A percentile compares a stretch with the other conserved stretches of the same genome.
These are phyloP conservation scores for Melospiza melodia DNA, from an alignment of 2,113 vertebrate genomes.

Conservation along the genomic window DNA sequence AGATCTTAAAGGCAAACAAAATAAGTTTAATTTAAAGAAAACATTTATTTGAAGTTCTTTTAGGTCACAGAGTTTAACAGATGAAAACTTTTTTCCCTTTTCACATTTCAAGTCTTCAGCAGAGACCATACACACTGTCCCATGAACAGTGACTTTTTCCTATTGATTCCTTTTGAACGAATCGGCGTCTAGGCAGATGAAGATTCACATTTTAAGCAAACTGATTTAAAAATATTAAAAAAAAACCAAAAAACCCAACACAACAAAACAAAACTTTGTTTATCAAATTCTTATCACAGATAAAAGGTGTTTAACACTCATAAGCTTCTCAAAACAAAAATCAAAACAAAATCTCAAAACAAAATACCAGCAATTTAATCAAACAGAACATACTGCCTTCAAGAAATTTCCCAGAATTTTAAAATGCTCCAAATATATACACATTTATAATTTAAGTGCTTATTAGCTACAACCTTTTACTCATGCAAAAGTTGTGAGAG, in stretches of 20 bases:
- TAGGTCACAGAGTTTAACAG: conserved; percentile 65
- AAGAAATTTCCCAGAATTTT: conserved; percentile 63
- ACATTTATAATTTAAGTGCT: conserved; percentile 77
- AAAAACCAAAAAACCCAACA: background rate
- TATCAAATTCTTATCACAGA: conserved; percentile 63
- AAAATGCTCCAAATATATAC: conserved; percentile 76
- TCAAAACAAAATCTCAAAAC: conserved; percentile 68
- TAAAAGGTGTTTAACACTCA: conserved; percentile 53
- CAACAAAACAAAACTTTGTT: conserved; percentile 41
- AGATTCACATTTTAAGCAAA: conserved; percentile 33
- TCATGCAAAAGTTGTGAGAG: conserved; percentile 71
- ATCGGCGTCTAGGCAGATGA: conserved; percentile 15
- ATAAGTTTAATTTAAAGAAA: conserved; percentile 62
- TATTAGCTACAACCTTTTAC: conserved; percentile 60
- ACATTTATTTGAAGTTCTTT: conserved; percentile 69
- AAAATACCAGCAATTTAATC: conserved; percentile 64
- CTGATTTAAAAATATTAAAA: conserved; percentile 49
- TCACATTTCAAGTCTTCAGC: conserved; percentile 62
- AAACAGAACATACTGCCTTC: conserved; percentile 64
- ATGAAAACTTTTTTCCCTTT: conserved; percentile 62
- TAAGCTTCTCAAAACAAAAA: conserved; percentile 65
- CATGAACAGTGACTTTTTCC: conserved; percentile 34
- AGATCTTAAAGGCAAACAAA: conserved; percentile 50
- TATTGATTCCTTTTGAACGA: conserved; percentile 8
- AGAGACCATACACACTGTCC: conserved; percentile 35